Evolutionary conservation across 1,140 invertebrate species (phyloP).

Genomic region (Drosophila oshimai): DNA sequence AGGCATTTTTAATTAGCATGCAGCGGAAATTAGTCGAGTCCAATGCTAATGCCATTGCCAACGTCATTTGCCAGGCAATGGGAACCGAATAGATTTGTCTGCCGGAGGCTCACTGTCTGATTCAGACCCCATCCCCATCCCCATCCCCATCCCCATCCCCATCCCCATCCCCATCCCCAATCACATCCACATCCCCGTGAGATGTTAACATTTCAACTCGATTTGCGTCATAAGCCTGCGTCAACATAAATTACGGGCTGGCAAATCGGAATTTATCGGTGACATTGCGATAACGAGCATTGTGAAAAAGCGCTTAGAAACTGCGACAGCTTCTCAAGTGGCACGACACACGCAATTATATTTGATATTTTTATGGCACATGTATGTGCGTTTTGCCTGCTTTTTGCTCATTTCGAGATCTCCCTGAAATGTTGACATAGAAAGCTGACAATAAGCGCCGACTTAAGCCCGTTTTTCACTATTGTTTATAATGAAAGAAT

Average conservation of each 20-base stretch:
- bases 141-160: too few relatives aligned
- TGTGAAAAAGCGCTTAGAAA: conserved; percentile 35
- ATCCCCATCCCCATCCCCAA: too few relatives aligned
- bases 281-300: conserved; percentile 71
- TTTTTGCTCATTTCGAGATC: conserved; percentile 15
- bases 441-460: conserved; percentile 41
- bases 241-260: conserved; percentile 68
- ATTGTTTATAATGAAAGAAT: conserved; percentile 47
- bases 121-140: neutral
- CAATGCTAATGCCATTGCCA: conserved; percentile 21
- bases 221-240: conserved; percentile 54
- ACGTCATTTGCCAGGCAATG: conserved; percentile 18
- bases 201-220: conserved; percentile 41
- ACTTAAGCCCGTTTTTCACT: conserved; percentile 17
- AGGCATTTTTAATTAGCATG: conserved; percentile 75
- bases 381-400: conserved; percentile 21
- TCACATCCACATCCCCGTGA: conserved; percentile 27
- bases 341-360: conserved; percentile 60
- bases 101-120: neutral
- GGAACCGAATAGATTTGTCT: conserved; percentile 26
- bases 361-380: conserved; percentile 70
- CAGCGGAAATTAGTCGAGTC: conserved; percentile 62
- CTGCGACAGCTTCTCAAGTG: conserved; percentile 32
- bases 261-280: conserved; percentile 62
- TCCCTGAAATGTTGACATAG: conserved; percentile 51